Base-by-base conservation (phyloP, 2,113 vertebrate species). In the Struthio camelus region DNA sequence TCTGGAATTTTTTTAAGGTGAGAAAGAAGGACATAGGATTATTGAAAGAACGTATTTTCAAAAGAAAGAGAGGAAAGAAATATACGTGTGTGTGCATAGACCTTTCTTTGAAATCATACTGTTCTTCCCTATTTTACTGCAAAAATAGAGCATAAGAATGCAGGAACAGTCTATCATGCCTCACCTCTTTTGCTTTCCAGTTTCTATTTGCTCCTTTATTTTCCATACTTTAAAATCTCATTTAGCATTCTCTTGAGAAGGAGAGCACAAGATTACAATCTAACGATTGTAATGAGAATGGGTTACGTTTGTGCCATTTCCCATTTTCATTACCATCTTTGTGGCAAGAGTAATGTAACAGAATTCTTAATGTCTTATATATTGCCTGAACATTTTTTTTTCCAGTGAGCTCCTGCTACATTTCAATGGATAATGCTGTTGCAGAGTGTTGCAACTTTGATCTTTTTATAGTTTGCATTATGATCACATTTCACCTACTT, bases 261-360 rank as follows among this genome's bases (percentile, higher is more conserved):
- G 96, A 97, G 95, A 98, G 97, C 98, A 97, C 89, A 95, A 98
- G 98, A 98, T 98, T 98, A 98, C 98, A 98, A 98, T 98, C 98
- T 98, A 98, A 98, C 96, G 85, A 97, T 97, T 98, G 97, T 98
- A 98, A 98, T 98, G 98, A 98, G 98, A 98, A 98, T 91, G 98
- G 98, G 98, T 98, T 98, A 98, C 98, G 96, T 98, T 98, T 97
- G 97, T 97, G 97, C 98, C 95, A 85, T 98, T 98, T 98, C 97
- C 98, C 97, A 97, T 98, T 98, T 98, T 98, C 98, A 98, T 98
- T 98, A 98, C 98, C 97, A 97, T 98, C 97, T 98, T 97, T 98
- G 98, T 98, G 97, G 98, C 97, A 97, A 98, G 97, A 98, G 98
- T 97, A 98, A 98, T 98, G 98, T 97, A 98, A 97, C 98, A 96